Evolutionary conservation across 1,140 invertebrate species (phyloP), one percentile per base, ranked within the genome.

Genomic region (Nymphalis io): DNA sequence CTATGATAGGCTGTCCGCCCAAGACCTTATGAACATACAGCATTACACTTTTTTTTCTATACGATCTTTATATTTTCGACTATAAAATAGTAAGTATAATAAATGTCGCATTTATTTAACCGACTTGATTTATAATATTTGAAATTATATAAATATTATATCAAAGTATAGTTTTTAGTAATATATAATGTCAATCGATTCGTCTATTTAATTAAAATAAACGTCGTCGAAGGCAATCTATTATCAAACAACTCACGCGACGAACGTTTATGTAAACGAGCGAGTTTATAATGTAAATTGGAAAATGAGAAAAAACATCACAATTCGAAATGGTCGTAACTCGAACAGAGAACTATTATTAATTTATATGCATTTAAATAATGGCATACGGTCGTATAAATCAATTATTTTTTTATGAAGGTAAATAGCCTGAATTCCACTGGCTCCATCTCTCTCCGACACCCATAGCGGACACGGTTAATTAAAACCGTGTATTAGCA

Each of bases 401-500:
- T 77, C 69, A 66, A 51, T 59, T 51, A 64, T 60, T 74, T 74
- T n/a, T 74, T 72, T 74, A 72, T 70, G 38, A 48, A 51, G 18
- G 46, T 65, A 71, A 79, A 84, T 85, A 79, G 69, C 65, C 64
- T 66, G 74, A 74, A 83, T 84, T 81, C 80, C 80, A 33, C 58
- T 20, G 60, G 48, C 39, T 61, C 58, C 60, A 68, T 86, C 81
- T 58, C 77, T 57, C 76, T 83, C 80, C 42, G 63, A 75, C 27
- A 58, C 67, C 60, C 76, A 78, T 78, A 79, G 71, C 78, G 71
- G 77, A 82, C 71, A 77, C 76, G 80, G 68, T 83, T 90, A 88
- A 91, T 91, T 91, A 90, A 91, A 91, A 84, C 82, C 78, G 75
- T 74, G 80, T 82, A 90, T 91, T 91, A 90, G 88, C 88, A 91